Evolutionary conservation across 2,888 invertebrate species (phyloP), one percentile per base, ranked within the genome.

Genomic region (Steinernema carpocapsae): DNA sequence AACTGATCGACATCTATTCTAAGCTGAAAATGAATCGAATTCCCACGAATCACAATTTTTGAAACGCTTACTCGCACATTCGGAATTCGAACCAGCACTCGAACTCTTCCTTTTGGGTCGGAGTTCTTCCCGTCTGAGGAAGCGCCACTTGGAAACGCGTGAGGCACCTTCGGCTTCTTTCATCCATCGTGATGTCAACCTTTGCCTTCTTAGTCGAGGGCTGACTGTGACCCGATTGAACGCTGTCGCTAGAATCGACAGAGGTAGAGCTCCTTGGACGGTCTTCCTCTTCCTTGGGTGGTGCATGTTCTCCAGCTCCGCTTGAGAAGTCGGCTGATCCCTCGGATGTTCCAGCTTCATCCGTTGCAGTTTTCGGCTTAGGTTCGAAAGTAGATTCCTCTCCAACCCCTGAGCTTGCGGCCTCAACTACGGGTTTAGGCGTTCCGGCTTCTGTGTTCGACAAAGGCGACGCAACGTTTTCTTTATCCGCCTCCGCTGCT

Each of bases 41-140:
- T 48, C 37, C n/a, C 37, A 10, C 10, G 37, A 37, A 37, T 6
- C 3, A 37, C 37, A 37, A 37, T 6, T 37, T 10, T 3, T 10
- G 37, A 37, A 37, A 32, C 29, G 37, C 64, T 29, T 19, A 64
- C 64, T 32, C 10, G 64, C 64, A 64, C 17, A 64, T 1, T 4
- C 17, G 29, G 17, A 64, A 64, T 4, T 64, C 32, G 64, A 64
- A 64, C 64, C 64, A 64, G 17, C 64, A 64, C 64, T 64, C 64
- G 32, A 32, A 64, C 6, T 64, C 64, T 29, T 29, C 29, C 12
- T 29, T 64, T 6, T 14, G 14, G 4, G 64, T 12, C 2, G 64
- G 64, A 4, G 29, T 17, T 17, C 29, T 29, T 29, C 64, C 64
- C 17, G 32, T 32, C 32, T 64, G 64, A 26, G 64, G 32, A 6